Base-by-base conservation (phyloP, 1,140 invertebrate genomes). In the Drosophila oshimai region DNA sequence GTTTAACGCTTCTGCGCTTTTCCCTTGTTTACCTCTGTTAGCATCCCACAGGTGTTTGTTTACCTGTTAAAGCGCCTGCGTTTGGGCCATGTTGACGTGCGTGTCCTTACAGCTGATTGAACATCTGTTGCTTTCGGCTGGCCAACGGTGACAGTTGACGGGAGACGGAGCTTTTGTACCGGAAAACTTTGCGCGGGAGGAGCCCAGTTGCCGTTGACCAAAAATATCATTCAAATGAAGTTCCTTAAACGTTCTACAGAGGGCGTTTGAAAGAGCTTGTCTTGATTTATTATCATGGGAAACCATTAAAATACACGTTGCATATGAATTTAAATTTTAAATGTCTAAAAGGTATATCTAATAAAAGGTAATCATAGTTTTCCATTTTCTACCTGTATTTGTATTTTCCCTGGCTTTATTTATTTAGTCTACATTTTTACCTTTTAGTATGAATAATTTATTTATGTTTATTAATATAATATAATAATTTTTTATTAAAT, bases 11-110 rank as follows among this genome's bases (percentile, higher is more conserved):
- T 36, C 61, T 33, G 80, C 81, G 80, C 71, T 4, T 0, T 37
- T 2, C 3, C 6, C 37, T 55, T 84, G 70, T 86, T 83, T 84
- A 84, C 79, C 57, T 67, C 57, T 12, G 2, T 6, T 2, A 6
- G 39, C 31, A 50, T 50, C 13, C 80, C 12, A 84, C 80, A 84
- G 80, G 80, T 84, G 80, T 84, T 55, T 84, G 80, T 86, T 84
- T 84, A 84, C 75, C 39, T 41, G 15, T 12, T 31, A 34, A 5
- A 4, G 75, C 80, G 61, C 24, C 42, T 86, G 80, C 80, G 79
- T 53, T 47, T 6, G 60, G 9, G 1, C 6, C 7, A 26, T 64
- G 74, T 79, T 86, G 41, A 60, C 34, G 26, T 26, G 28, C 17
- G 17, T 18, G 41, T 13, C 26, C 28, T 34, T 24, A 73, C 53